Percentiles rank a stretch among this genome's conserved stretches.
Evolutionary conservation across 2,113 vertebrate genomes (phyloP).

Genomic region (Brachypodius melanocephalos): DNA sequence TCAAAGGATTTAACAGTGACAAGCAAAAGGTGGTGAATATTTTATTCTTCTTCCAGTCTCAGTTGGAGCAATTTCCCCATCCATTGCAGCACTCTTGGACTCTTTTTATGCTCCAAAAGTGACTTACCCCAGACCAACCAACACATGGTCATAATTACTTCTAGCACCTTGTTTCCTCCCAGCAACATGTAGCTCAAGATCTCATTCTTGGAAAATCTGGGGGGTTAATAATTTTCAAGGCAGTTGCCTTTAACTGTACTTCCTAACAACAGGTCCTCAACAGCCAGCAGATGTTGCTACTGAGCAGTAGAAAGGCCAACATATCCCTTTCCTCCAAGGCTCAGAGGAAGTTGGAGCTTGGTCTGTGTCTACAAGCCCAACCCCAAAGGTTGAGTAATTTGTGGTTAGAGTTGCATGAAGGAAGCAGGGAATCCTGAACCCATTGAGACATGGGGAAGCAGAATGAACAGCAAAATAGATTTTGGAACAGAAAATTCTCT

Average conservation of each 20-base stretch:
- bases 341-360: background rate
- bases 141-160: background rate
- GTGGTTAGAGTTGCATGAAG: background rate
- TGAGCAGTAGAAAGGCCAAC: constrained; percentile 12
- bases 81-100: background rate
- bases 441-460: background rate
- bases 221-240: background rate
- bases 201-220: background rate
- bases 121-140: background rate
- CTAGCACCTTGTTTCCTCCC: background rate
- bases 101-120: background rate
- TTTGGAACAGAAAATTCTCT: background rate
- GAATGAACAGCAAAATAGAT: background rate
- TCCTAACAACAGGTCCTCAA: background rate
- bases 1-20: background rate
- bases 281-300: constrained; percentile 57
- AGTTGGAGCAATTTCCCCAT: background rate
- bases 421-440: background rate
- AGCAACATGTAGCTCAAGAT: background rate
- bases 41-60: background rate
- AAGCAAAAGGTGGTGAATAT: background rate
- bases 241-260: background rate
- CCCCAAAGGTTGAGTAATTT: background rate
- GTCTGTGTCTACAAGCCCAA: background rate
- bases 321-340: background rate